phyloP scores from a whole-genome alignment of 2,888 invertebrate species.

The Cyclophora albipunctata region DNA sequence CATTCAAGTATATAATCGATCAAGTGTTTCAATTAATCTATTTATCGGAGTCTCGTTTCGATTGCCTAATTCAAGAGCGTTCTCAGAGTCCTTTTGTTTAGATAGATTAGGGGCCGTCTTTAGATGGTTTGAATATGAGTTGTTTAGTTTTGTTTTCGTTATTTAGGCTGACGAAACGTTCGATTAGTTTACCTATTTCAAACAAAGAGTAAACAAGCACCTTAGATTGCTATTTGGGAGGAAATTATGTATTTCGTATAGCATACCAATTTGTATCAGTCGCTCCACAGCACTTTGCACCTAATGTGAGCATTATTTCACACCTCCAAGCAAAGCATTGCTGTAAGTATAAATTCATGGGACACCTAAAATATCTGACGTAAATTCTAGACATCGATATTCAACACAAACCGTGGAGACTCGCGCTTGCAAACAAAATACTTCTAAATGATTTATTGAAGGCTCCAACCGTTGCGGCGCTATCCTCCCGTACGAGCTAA shows the following conservation, averaged over 20 bases:
- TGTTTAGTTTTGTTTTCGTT: too few species aligned
- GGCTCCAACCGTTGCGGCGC: slow-evolving; percentile 34
- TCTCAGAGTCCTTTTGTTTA: slow-evolving; percentile 5
- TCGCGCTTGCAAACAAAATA: slow-evolving; percentile 46
- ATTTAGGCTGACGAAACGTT: too few species aligned
- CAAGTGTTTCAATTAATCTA: slow-evolving; percentile 36
- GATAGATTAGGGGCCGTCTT: background rate
- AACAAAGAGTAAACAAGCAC: too few species aligned
- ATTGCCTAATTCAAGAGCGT: slow-evolving; percentile 26
- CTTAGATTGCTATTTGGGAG: too few species aligned
- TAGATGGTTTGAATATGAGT: too few species aligned
- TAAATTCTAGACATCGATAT: slow-evolving; percentile 7
- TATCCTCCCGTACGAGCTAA: slow-evolving; percentile 56
- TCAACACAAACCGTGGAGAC: slow-evolving; percentile 14
- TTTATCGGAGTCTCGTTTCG: slow-evolving; percentile 25
- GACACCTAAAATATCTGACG: slow-evolving; percentile 4
- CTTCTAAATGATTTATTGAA: slow-evolving; percentile 61
- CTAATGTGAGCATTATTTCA: too few species aligned
- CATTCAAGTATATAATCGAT: slow-evolving; percentile 29
- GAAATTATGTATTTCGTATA: too few species aligned
- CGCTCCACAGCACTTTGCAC: too few species aligned
- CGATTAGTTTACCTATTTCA: too few species aligned
- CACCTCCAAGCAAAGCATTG: too few species aligned
- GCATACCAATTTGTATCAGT: too few species aligned
- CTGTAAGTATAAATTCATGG: too few species aligned